Percentiles rank a stretch among this genome's conserved stretches.
These are phyloP conservation scores for Tipula unca DNA, from an alignment of 2,888 invertebrate species.

Conservation along the genomic window DNA sequence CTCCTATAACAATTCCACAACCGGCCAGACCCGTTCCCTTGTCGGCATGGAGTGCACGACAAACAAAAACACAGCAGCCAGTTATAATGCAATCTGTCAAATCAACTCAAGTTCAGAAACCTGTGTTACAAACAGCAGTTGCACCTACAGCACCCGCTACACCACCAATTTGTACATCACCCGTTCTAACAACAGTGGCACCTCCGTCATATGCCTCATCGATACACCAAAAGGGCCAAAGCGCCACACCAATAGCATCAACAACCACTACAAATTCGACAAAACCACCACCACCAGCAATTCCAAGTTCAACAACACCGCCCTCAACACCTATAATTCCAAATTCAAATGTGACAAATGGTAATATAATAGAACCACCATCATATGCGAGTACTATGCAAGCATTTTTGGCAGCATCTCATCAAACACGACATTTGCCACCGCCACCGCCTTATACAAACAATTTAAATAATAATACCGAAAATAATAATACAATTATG, in stretches of 20 bases:
- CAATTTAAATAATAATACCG: conserved; percentile 31
- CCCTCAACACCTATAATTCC: conserved; percentile 30
- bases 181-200: conserved; percentile 46
- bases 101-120: conserved; percentile 92
- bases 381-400: conserved; percentile 90
- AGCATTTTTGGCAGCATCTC: conserved; percentile 44
- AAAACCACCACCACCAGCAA: conserved; percentile 48
- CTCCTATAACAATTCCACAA: conserved; percentile 65
- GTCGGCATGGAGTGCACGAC: conserved; percentile 73
- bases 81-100: conserved; percentile 96
- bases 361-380: conserved; percentile 65
- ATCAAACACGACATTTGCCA: conserved; percentile 48
- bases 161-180: conserved; percentile 43
- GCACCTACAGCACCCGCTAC: conserved; percentile 76
- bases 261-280: conserved; percentile 45
- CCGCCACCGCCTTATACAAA: conserved; percentile 60
- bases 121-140: conserved; percentile 88
- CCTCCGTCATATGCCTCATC: conserved; percentile 77
- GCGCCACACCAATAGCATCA: conserved; percentile 37
- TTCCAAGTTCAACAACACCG: conserved; percentile 37
- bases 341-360: conserved; percentile 29
- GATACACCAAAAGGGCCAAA: conserved; percentile 59
- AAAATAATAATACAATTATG: conserved; percentile 26
- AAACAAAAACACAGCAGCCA: conserved; percentile 83
- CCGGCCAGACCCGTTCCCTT: conserved; percentile 70